A percentile compares a stretch with the other conserved stretches of the same genome.
Evolutionary conservation across 2,888 invertebrate species (phyloP).

Genomic region (Reticulitermes lucifugus): DNA sequence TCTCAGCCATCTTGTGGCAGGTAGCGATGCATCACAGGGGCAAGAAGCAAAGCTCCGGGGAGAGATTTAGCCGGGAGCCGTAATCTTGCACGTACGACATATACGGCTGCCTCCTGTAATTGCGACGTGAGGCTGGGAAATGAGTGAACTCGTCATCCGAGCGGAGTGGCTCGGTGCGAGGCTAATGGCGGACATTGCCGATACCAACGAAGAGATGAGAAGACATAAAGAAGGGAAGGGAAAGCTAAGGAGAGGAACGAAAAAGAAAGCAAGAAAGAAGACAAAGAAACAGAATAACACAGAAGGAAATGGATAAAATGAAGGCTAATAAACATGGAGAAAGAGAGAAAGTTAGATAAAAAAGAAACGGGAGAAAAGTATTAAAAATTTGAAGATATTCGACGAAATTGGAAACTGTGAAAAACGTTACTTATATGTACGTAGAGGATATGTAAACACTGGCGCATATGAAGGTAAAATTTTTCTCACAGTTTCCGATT

Average conservation of each 20-base stretch:
- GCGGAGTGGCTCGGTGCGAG: neutral
- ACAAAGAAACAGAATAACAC: constrained; percentile 58
- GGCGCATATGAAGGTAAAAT: no score
- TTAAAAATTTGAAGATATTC: no score
- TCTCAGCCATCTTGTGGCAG: constrained; percentile 19
- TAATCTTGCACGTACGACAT: constrained; percentile 51
- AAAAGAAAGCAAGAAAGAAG: constrained; percentile 63
- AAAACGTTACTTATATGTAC: no score
- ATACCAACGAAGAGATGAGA: neutral
- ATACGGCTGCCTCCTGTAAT: constrained; percentile 39
- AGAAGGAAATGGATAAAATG: no score
- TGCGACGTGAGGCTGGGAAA: neutral
- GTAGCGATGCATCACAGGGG: constrained; percentile 31
- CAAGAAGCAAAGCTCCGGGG: constrained; percentile 40
- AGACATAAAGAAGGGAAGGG: neutral
- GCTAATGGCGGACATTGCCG: neutral
- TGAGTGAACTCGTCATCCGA: neutral
- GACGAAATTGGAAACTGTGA: no score
- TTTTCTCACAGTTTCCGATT: no score
- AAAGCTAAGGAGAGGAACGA: neutral
- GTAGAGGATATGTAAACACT: no score
- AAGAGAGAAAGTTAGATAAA: constrained; percentile 63
- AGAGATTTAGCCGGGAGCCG: constrained; percentile 40
- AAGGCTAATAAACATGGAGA: constrained; percentile 51
- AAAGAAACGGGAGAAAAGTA: no score